A percentile compares a stretch with the other conserved stretches of the same genome.
Evolutionary conservation across 2,797 vertebrate species (phyloP).

Genomic region (Sparus aurata): DNA sequence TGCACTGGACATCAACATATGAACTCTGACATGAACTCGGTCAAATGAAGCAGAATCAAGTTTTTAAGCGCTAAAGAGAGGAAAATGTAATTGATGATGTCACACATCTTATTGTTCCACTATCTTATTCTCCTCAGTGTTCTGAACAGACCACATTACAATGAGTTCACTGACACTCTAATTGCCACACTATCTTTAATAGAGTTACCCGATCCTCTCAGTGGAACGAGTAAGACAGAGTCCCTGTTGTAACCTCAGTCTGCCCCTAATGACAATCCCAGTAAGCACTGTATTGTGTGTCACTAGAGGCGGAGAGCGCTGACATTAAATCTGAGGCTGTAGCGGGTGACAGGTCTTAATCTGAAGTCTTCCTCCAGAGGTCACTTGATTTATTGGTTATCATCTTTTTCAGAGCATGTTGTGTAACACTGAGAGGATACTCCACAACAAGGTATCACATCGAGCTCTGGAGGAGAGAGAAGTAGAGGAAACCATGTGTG

Average conservation of each 20-base stretch:
- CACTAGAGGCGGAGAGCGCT: slow-evolving; percentile 29
- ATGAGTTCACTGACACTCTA: slow-evolving; percentile 19
- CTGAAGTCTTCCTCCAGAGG: slow-evolving; percentile 70
- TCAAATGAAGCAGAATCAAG: not conserved
- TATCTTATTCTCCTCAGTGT: slow-evolving; percentile 7
- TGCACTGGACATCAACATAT: slow-evolving; percentile 1
- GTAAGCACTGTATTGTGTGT: slow-evolving; percentile 43
- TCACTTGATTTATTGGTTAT: slow-evolving; percentile 76
- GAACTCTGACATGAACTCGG: slow-evolving; percentile 28
- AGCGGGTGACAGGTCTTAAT: slow-evolving; percentile 70
- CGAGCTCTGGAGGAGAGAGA: slow-evolving; percentile 40
- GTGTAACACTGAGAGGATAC: slow-evolving; percentile 67
- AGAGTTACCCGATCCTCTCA: slow-evolving; percentile 36
- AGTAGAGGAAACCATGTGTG: slow-evolving; percentile 51
- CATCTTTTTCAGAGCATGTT: slow-evolving; percentile 67
- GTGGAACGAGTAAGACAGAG: slow-evolving; percentile 27
- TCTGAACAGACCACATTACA: slow-evolving; percentile 18
- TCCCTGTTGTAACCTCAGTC: slow-evolving; percentile 4
- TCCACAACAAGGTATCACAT: slow-evolving; percentile 57
- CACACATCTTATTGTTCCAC: slow-evolving; percentile 29
- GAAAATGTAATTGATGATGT: slow-evolving; percentile 35
- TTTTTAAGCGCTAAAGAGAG: slow-evolving; percentile 34
- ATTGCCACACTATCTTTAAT: slow-evolving; percentile 28
- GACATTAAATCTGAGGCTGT: slow-evolving; percentile 65
- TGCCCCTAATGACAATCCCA: slow-evolving; percentile 58